Base-by-base conservation (phyloP, 2,113 vertebrate genomes). In the Pluvianellus socialis region DNA sequence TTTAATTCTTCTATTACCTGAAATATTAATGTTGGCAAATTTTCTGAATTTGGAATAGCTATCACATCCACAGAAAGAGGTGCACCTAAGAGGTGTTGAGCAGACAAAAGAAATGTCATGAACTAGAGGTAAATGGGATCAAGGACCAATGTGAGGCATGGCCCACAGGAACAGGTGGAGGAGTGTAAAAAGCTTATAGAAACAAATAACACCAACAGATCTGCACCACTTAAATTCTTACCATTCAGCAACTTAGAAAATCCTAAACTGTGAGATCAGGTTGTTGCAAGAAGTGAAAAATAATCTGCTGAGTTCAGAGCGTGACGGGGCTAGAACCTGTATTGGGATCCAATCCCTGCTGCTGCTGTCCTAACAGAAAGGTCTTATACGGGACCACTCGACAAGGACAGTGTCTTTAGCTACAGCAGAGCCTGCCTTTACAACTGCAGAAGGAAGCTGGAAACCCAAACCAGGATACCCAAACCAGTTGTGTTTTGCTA, bases 211-310 rank as follows among this genome's bases (percentile, higher is more conserved):
- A 53, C 14, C 14, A 71, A 24, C 10, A 87, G 4, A 42, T 24
- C n/a, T n/a, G 5, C 28, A 8, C 9, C 52, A 5, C 4, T 52
- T 1, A 2, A 5, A 1, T 35, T 53, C 27, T 65, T n/a, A 45
- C 4, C 26, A 17, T 26, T 53, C 55, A 77, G 8, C 15, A 49
- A 17, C 5, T 42, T 58, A 32, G 32, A 67, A 85, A 40, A 53
- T 8, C 50, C n/a, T 84, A 21, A 75, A 40, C 44, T 33, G 27
- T 21, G 40, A 32, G 7, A 19, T 40, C 15, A 40, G 27, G 6
- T 4, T 45, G 22, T 62, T 72, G 17, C 32, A 42, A 61, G 24
- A 38, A 81, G 8, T 2, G 86, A 16, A 38, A 83, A 67, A 38
- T 16, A 18, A 33, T 56, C 72, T 68, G 44, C 33, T 27, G 45